A percentile compares a stretch with the other conserved stretches of the same genome.
Conservation (phyloP, 1,140 invertebrate species). For the Nautilus pompilius region DNA sequence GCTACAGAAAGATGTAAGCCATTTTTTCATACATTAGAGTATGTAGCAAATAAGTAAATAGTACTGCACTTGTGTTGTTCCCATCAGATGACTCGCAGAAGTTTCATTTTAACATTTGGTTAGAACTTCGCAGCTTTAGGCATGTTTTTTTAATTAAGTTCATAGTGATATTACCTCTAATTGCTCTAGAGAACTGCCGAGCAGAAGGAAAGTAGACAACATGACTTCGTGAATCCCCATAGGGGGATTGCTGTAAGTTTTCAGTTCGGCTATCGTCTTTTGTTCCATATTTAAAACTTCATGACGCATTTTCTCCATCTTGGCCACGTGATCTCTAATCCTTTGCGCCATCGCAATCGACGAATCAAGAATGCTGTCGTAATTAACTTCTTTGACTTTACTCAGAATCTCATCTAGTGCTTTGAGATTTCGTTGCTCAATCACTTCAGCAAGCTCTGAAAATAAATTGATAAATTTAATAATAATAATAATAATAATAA, state of each 20-base stretch:
- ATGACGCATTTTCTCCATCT: conserved; percentile 45
- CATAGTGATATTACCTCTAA: conserved; percentile 28
- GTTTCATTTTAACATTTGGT: no score
- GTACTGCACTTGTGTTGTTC: no score
- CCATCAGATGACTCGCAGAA: no score
- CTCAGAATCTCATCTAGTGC: conserved; percentile 33
- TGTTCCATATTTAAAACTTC: conserved; percentile 42
- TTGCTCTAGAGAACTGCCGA: conserved; percentile 35
- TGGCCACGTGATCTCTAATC: conserved; percentile 38
- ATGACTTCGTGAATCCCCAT: conserved; percentile 41
- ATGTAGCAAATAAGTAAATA: no score
- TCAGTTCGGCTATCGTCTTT: conserved; percentile 42
- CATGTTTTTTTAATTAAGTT: no score
- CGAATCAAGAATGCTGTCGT: conserved; percentile 37
- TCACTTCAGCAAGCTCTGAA: conserved; percentile 37
- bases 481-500: neutral
- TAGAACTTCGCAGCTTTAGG: no score
- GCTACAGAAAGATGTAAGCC: no score
- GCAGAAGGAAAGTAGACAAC: conserved; percentile 38
- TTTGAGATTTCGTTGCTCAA: conserved; percentile 28
- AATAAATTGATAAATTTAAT: neutral
- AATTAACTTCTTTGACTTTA: conserved; percentile 33
- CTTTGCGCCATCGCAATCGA: conserved; percentile 37
- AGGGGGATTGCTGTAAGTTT: conserved; percentile 38
- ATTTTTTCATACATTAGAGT: no score